Percentiles rank a stretch among this genome's conserved stretches.
phyloP scores from a whole-genome alignment of 2,888 invertebrate genomes.

The Mimas tiliae region DNA sequence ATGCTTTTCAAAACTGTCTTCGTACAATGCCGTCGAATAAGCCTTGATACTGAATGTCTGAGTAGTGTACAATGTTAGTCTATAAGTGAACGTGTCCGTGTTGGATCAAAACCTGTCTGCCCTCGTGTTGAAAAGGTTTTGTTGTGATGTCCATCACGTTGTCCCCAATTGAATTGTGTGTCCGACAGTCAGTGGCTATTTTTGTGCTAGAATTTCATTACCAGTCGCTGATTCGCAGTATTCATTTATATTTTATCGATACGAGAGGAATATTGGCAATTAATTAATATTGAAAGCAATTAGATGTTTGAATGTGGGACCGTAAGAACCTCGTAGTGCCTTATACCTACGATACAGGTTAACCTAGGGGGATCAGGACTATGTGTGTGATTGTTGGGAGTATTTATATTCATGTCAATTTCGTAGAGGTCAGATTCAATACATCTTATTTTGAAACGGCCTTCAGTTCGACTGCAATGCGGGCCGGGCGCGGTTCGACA shows the following conservation, averaged over 20 bases:
- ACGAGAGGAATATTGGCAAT: neutral
- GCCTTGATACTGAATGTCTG: slow-evolving; percentile 14
- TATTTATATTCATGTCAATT: neutral
- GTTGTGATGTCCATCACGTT: slow-evolving; percentile 20
- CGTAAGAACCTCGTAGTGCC: too few species aligned
- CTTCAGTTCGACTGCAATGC: slow-evolving; percentile 80
- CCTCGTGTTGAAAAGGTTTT: slow-evolving; percentile 6
- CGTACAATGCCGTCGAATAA: slow-evolving; percentile 3
- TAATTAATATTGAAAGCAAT: neutral
- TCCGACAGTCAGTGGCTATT: neutral
- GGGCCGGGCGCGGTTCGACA: slow-evolving; percentile 58
- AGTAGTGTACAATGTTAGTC: slow-evolving; percentile 1
- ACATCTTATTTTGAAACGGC: slow-evolving; percentile 60
- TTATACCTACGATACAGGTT: too few species aligned
- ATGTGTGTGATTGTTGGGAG: neutral
- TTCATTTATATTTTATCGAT: neutral
- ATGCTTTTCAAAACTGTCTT: slow-evolving; percentile 52
- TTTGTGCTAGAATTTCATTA: neutral
- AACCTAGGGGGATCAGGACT: too few species aligned
- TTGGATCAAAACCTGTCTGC: slow-evolving; percentile 9
- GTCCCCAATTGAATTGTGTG: neutral
- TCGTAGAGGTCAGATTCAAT: slow-evolving; percentile 28
- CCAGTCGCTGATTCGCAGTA: neutral
- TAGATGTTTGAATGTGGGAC: too few species aligned
- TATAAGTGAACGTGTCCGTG: slow-evolving; percentile 1